Base-by-base conservation (phyloP, 1,140 invertebrate genomes). In the Zeugodacus cucurbitae region DNA sequence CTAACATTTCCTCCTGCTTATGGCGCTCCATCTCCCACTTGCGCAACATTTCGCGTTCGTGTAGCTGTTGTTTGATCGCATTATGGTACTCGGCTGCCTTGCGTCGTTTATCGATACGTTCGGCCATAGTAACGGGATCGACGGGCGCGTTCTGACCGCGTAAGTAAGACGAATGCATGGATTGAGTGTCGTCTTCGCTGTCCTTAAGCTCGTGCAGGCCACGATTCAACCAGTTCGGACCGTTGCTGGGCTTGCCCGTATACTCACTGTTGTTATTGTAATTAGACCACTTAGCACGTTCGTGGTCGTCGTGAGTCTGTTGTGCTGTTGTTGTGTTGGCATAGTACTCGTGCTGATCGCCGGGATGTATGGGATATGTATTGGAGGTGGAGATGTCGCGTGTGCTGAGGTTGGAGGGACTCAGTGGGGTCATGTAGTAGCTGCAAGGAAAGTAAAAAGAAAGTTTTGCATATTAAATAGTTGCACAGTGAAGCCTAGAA, bases 1-100 rank as follows among this genome's bases (percentile, higher is more conserved):
- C 95, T 87, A 94, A 91, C 58, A 91, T 92, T 90, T 96, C 96
- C 89, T 96, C 96, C 87, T 92, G 92, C 14, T 94, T 89, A n/a
- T 93, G 92, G 34, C 93, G 93, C 86, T 95, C 95, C 62, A 94
- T 93, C 89, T 96, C 96, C 90, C 95, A 95, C 78, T 94, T 95
- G 3, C 95, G 93, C 54, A 94, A 93, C 59, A 93, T 90, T 89
- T 96, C 95, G 22, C 95, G 93, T 90, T 96, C 96, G 88, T 96
- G 95, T 5, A 96, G 92, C 89, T 96, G 96, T 90, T 95, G 94
- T 87, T 95, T 95, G 58, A 96, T 96, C 3, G 95, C 96, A 88
- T 95, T 95, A 89, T 96, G 96, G 82, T 96, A 95, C 89, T 96
- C 95, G 22, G 95, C 89, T 8, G 96, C 96, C 90, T 95, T 95